phyloP scores from a whole-genome alignment of 2,113 vertebrate genomes.

The Amblyopsis rosae region DNA sequence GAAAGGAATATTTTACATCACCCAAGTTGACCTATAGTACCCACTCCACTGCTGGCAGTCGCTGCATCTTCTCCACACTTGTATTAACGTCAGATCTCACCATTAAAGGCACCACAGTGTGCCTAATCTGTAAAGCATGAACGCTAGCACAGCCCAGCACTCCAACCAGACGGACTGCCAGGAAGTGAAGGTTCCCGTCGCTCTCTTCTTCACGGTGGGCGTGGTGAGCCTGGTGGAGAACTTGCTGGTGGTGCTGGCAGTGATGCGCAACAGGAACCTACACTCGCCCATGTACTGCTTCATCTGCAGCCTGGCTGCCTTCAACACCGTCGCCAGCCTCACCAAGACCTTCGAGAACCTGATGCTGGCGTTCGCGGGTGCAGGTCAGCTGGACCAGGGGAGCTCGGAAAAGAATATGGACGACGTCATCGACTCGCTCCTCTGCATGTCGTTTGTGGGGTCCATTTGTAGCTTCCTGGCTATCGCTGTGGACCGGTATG shows the following conservation, averaged over 20 bases:
- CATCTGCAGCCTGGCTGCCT: slow-evolving; percentile 92
- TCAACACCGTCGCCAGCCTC: slow-evolving; percentile 89
- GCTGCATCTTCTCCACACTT: too few relatives aligned
- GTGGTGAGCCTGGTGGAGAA: slow-evolving; percentile 87
- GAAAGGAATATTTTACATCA: too few relatives aligned
- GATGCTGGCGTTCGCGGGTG: slow-evolving; percentile 82
- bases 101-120: slow-evolving; percentile 4
- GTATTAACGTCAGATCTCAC: too few relatives aligned
- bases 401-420: slow-evolving; percentile 83
- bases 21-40: too few relatives aligned
- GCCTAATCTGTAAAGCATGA: slow-evolving; percentile 22
- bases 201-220: slow-evolving; percentile 86
- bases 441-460: slow-evolving; percentile 88
- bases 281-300: slow-evolving; percentile 95
- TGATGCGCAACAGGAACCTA: slow-evolving; percentile 87
- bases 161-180: slow-evolving; percentile 78
- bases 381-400: slow-evolving; percentile 78
- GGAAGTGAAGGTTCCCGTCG: slow-evolving; percentile 80
- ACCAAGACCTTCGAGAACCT: slow-evolving; percentile 89
- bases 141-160: not conserved
- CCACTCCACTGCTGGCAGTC: too few relatives aligned
- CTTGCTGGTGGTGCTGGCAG: slow-evolving; percentile 85
- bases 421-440: slow-evolving; percentile 87
- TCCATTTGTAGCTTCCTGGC: slow-evolving; percentile 90
- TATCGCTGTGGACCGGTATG: slow-evolving; percentile 88